Conservation (phyloP, 2,797 vertebrate genomes). For the Phoebastria nigripes region DNA sequence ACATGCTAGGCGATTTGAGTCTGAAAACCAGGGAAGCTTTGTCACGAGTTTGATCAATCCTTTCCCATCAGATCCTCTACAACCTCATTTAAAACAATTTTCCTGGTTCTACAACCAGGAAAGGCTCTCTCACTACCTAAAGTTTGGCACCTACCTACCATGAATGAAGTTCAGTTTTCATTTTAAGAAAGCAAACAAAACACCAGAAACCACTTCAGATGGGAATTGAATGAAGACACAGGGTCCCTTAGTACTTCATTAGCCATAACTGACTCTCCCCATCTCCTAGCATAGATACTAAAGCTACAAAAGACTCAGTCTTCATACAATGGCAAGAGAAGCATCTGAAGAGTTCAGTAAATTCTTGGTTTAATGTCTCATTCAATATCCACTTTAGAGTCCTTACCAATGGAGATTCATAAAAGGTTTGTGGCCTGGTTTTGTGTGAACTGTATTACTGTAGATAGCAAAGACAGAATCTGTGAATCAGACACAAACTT, state of each 20-base stretch:
- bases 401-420: not conserved
- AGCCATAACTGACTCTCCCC: not conserved
- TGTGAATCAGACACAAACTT: not conserved
- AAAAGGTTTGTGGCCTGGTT: not conserved
- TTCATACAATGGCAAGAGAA: not conserved
- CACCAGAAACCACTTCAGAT: not conserved
- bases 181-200: not conserved
- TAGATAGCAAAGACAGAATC: not conserved
- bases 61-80: not conserved
- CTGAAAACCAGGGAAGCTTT: not conserved
- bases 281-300: not conserved
- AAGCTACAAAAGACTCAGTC: not conserved
- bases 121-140: not conserved
- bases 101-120: not conserved
- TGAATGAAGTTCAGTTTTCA: not conserved
- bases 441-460: not conserved
- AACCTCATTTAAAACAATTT: not conserved
- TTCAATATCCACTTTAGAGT: not conserved
- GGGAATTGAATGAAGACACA: not conserved
- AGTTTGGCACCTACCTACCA: not conserved
- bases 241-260: not conserved
- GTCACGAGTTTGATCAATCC: not conserved
- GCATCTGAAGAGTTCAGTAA: not conserved
- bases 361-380: not conserved
- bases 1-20: not conserved